phyloP scores from a whole-genome alignment of 2,888 invertebrate genomes.

The Pandemis corylana region DNA sequence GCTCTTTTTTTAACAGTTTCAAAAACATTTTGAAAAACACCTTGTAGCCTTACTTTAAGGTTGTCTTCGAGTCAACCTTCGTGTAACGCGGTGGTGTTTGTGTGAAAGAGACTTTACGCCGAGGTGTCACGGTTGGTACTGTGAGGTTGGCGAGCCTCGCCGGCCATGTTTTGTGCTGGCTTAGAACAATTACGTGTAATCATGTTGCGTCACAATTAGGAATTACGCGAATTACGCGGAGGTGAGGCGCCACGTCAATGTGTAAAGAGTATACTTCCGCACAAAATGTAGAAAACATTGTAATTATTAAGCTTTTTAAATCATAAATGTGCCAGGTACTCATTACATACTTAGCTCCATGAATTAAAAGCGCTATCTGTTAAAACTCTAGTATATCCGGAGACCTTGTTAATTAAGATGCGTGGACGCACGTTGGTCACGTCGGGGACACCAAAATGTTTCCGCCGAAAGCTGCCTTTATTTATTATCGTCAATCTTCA shows the following conservation, averaged over 20 bases:
- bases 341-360: no score
- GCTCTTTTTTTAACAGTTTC: constrained; percentile 75
- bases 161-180: constrained; percentile 11
- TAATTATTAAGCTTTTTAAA: no score
- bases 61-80: background rate
- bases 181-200: constrained; percentile 40
- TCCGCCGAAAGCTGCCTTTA: no score
- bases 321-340: no score
- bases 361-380: no score
- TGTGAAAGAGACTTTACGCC: constrained; percentile 53
- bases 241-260: background rate
- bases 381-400: no score
- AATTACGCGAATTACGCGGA: background rate
- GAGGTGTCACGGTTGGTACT: constrained; percentile 45
- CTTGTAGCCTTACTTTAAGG: constrained; percentile 9
- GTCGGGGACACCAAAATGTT: no score
- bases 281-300: no score
- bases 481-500: no score
- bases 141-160: constrained; percentile 62
- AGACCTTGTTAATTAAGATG: no score
- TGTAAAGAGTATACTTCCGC: background rate
- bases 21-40: constrained; percentile 9
- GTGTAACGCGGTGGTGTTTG: constrained; percentile 16
- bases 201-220: constrained; percentile 32
- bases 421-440: no score